Evolutionary conservation across 2,113 vertebrate genomes (phyloP).

Genomic region (Crypturellus undulatus): DNA sequence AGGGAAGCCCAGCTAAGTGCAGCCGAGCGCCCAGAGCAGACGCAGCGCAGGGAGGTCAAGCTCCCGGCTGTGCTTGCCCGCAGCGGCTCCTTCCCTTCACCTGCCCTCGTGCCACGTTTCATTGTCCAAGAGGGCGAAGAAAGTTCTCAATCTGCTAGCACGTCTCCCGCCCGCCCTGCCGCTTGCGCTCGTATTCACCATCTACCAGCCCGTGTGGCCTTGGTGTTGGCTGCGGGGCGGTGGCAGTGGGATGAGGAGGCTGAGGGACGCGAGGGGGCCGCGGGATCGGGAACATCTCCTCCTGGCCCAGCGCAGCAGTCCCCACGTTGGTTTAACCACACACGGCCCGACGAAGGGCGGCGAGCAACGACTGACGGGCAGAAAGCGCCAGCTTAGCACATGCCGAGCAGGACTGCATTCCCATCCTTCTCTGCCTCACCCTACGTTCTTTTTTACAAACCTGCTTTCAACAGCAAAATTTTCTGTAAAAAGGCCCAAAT

Average conservation of each 20-base stretch:
- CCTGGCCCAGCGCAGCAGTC: background rate
- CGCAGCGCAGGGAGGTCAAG: background rate
- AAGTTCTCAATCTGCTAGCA: background rate
- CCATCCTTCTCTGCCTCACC: background rate
- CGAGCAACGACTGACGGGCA: too few species aligned
- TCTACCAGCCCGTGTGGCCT: too few species aligned
- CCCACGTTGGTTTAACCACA: rapidly evolving
- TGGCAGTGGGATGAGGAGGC: too few species aligned
- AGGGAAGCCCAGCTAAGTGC: rapidly evolving
- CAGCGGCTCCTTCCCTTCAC: background rate
- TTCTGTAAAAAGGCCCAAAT: background rate
- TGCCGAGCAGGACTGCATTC: background rate
- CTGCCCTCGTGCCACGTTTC: background rate
- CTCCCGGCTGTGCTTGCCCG: background rate
- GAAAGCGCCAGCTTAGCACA: background rate
- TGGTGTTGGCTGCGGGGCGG: too few species aligned
- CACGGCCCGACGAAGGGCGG: background rate
- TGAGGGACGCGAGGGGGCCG: background rate
- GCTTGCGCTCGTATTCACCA: background rate
- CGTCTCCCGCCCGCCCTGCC: background rate
- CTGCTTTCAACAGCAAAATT: background rate
- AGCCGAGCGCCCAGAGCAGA: too few species aligned
- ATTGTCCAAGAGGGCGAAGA: background rate
- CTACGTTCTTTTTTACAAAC: background rate
- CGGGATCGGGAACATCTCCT: background rate